Evolutionary conservation across 1,140 invertebrate genomes (phyloP), one percentile per base, ranked within the genome.

Genomic region (Drosophila micromelanica): DNA sequence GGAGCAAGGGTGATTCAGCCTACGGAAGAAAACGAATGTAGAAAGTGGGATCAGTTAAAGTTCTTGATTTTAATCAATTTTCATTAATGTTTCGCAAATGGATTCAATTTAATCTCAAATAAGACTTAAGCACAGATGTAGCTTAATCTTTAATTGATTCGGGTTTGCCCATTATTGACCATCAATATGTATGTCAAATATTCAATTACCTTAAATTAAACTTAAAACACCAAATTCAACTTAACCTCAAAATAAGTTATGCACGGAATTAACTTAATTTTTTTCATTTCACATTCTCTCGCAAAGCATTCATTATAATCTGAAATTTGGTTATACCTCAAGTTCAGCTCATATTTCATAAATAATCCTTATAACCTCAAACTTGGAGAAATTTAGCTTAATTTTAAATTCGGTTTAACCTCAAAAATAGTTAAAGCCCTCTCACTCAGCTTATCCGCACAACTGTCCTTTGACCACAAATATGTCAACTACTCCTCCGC

Each of bases 1-100:
- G 89, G 30, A 91, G 73, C 38, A 91, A 61, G n/a, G 89, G 89
- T 52, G 89, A 89, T 65, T 91, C 89, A 59, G 84, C 82, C 89
- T 91, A 67, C 3, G 35, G 30, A 20, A 13, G 69, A 49, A 27
- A 1, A 48, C 3, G 8, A 4, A 48, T 42, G 1, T 13, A 12
- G 8, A 35, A 35, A 9, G 8, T 9, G 32, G 8, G 32, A 35
- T 35, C 9, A 35, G 32, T 6, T 27, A 5, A 2, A 17, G 37
- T 38, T 0, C 37, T 5, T 11, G 8, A 8, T 15, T 15, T 3
- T 5, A 40, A 13, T 40, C 6, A 40, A 13, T 1, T 6, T n/a
- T 6, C 38, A n/a, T 40, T 40, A 40, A 35, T 40, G 5, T 13
- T 2, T 6, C 1, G 12, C 2, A 40, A 40, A 6, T n/a, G 13